phyloP scores from a whole-genome alignment of 2,888 invertebrate species.

The Caenorhabditis sp. region DNA sequence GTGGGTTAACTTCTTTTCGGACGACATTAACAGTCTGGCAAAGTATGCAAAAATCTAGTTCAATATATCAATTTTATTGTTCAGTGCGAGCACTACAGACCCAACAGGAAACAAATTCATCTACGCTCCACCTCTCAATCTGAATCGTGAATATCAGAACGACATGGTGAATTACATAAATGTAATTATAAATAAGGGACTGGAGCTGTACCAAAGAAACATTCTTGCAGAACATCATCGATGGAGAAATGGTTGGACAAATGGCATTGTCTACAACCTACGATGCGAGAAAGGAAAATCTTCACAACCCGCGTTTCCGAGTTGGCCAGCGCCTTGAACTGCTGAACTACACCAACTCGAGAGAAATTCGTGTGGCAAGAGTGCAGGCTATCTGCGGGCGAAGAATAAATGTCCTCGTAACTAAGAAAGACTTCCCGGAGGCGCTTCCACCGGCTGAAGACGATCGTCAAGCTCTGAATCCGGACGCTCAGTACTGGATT shows the following conservation, averaged over 20 bases:
- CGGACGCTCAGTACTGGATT: conserved; percentile 69
- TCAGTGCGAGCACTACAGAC: neutral
- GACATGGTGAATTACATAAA: conserved; percentile 24
- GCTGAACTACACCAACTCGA: conserved; percentile 66
- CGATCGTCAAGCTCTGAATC: conserved; percentile 53
- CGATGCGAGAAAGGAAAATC: conserved; percentile 7
- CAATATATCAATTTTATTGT: neutral
- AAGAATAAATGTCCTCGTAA: conserved; percentile 63
- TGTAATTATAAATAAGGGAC: neutral
- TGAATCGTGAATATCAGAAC: conserved; percentile 8
- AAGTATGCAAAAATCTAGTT: conserved; percentile 4
- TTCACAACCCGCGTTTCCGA: conserved; percentile 24
- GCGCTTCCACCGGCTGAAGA: conserved; percentile 24
- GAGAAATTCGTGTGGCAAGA: conserved; percentile 69
- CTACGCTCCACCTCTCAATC: neutral
- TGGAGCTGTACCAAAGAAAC: neutral
- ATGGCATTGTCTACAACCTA: neutral
- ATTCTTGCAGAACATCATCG: conserved; percentile 18
- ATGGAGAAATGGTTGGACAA: conserved; percentile 7
- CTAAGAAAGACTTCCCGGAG: conserved; percentile 55
- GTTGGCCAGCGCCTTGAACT: conserved; percentile 73
- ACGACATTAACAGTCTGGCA: conserved; percentile 96
- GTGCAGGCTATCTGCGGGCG: conserved; percentile 63
- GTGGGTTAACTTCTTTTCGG: conserved; percentile 96
- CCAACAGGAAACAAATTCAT: neutral